Evolutionary conservation across 2,888 invertebrate genomes (phyloP).

Genomic region (Alentia gelatinosa): DNA sequence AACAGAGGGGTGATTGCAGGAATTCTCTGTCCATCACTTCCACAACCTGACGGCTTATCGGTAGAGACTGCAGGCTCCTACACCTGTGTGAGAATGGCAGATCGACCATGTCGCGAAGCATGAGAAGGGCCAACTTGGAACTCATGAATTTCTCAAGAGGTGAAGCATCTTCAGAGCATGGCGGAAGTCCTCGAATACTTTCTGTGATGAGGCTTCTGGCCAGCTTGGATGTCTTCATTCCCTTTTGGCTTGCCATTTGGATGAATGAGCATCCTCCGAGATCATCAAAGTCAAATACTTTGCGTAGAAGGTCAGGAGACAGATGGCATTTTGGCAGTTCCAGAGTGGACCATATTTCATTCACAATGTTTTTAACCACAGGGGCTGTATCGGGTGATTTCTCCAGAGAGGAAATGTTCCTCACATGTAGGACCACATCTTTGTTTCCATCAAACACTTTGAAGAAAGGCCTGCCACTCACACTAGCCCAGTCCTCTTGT

Average conservation of each 20-base stretch:
- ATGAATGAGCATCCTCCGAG: background rate
- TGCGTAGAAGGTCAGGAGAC: background rate
- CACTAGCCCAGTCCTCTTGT: background rate
- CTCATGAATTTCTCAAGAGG: background rate
- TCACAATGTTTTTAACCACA: background rate
- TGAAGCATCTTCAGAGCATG: background rate
- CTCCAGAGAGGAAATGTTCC: background rate
- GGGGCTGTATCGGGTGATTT: background rate
- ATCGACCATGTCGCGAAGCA: too few species aligned
- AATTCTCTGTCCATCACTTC: background rate
- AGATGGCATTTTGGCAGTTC: background rate
- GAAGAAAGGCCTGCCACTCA: background rate
- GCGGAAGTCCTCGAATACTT: background rate
- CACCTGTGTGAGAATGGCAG: too few species aligned
- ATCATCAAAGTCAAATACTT: background rate
- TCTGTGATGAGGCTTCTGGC: background rate
- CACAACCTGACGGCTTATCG: background rate
- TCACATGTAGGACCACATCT: background rate
- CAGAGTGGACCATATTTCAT: background rate
- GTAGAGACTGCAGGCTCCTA: background rate
- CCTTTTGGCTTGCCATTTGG: background rate
- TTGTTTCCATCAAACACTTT: background rate
- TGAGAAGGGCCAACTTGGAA: background rate
- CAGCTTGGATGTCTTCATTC: background rate
- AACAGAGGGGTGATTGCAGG: background rate